Base-by-base conservation (phyloP, 2,888 invertebrate genomes). In the Poecilus cupreus region DNA sequence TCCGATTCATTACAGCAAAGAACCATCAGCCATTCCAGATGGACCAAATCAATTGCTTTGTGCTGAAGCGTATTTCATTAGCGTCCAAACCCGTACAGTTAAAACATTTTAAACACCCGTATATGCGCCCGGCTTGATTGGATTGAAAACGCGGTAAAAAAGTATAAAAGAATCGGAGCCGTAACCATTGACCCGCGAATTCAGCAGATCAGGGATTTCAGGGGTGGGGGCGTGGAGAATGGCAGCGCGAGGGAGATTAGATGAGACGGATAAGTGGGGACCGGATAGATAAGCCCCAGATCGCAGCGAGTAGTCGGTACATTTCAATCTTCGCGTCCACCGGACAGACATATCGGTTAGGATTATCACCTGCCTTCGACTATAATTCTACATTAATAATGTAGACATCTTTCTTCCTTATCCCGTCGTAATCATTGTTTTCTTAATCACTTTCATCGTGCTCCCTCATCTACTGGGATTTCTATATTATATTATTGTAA, bases 31-130 rank as follows among this genome's bases (percentile, higher is more conserved):
- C 13, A 43, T 43, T 43, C 43, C n/a, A 43, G 43, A 43, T 13
- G 43, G 43, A 43, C 54, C n/a, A 16, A 54, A 54, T 54, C 54
- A 54, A 54, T 54, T 54, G 54, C 54, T 54, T 54, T 54, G 18
- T 54, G 22, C 22, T 54, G 16, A 4, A 54, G 5, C 20, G 22
- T 54, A 20, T 54, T 54, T 54, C 54, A 54, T 22, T 54, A 43
- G 43, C 54, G 18, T 54, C 49, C 49, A 18, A 49, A 11, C 54
- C 43, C 43, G 43, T 54, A 54, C 54, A 54, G 16, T 54, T 54
- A 49, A 49, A 54, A 22, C 54, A 54, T 54, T 54, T 54, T 49
- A 49, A 54, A 54, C 54, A 54, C 54, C 54, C 54, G 54, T 54
- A 54, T 54, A 13, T 54, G 54, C 20, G 54, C 54, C 54, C 0